Base-by-base conservation (phyloP, 1,140 invertebrate genomes). In the Solenopsis fugax region DNA sequence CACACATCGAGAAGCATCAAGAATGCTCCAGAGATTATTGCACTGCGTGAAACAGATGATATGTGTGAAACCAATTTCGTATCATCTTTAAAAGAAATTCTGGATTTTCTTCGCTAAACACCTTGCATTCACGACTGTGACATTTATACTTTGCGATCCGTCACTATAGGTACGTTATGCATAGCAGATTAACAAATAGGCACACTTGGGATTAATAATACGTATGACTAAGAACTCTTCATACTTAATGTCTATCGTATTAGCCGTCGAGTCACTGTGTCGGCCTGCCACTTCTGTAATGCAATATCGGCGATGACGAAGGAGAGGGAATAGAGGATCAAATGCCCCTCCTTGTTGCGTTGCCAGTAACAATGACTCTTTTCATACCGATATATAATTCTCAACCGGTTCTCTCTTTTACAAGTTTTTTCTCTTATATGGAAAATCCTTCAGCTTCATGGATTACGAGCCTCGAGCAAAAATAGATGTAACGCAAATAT, bases 301-400 rank as follows among this genome's bases (percentile, higher is more conserved):
- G 34, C 24, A 16, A 62, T 7, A 34, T 58, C 21, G 16, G 7
- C 37, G 24, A 72, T n/a, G 13, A 58, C 37, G 21, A 29, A 41
- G 29, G 86, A 85, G 86, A 65, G 80, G 71, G 88, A 69, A 60
- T 65, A 18, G 75, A 54, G n/a, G 29, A 89, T 90, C 56, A 77
- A 88, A 78, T 90, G 71, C 76, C 81, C 80, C 73, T 24, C 21
- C 37, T 50, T 69, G 12, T 13, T 41, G 13, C 41, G 7, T 16
- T 37, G 48, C 13, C 85, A n/a, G 45, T 56, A 67, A 48, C 78
- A 71, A 58, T 71, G 41, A 58, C 37, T 69, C n/a, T 71, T 87
- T 84, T 73, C 24, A 58, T 16, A 29, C 16, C 37, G 18, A 4
- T 37, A 21, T 67, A 54, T 48, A 50, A 82, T 34, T 5, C 9